These are phyloP conservation scores for Cheilosia grossa DNA, from an alignment of 2,888 invertebrate genomes.

Conservation along the genomic window DNA sequence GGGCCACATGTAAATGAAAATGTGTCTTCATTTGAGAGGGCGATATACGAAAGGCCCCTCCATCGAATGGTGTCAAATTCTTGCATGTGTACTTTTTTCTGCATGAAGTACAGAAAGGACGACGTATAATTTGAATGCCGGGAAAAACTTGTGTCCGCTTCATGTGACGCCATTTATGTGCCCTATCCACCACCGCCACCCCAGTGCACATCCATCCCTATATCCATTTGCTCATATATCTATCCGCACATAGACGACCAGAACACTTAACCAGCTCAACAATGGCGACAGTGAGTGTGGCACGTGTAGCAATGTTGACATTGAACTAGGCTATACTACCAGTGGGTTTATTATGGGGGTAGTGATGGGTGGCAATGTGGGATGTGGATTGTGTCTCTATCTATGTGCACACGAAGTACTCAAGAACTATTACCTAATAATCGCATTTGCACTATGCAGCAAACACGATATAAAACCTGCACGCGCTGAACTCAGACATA, in stretches of 20 bases:
- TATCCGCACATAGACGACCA: constrained; percentile 49
- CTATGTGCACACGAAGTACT: constrained; percentile 32
- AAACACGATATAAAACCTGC: constrained; percentile 41
- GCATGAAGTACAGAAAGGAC: constrained; percentile 1
- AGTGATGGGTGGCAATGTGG: constrained; percentile 45
- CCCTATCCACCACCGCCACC: constrained; percentile 28
- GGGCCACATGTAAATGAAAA: constrained; percentile 1
- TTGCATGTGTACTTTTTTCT: constrained; percentile 41
- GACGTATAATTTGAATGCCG: constrained; percentile 40
- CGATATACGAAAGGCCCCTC: constrained; percentile 12
- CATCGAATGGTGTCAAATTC: constrained; percentile 61
- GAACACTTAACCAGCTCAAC: constrained; percentile 73
- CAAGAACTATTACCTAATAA: constrained; percentile 72
- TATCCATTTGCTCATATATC: constrained; percentile 14
- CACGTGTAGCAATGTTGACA: constrained; percentile 74
- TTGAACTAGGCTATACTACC: constrained; percentile 72
- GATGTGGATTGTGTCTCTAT: constrained; percentile 28
- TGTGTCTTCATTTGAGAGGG: constrained; percentile 5
- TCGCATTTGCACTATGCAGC: constrained; percentile 30
- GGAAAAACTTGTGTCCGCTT: constrained; percentile 52
- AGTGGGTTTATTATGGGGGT: constrained; percentile 57
- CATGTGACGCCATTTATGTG: constrained; percentile 62
- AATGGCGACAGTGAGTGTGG: constrained; percentile 74
- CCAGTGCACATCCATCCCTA: constrained; percentile 35
- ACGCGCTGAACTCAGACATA: constrained; percentile 48